Percentiles rank a stretch among this genome's conserved stretches.
phyloP scores from a whole-genome alignment of 2,888 invertebrate genomes.

The Ethmia dodecea region DNA sequence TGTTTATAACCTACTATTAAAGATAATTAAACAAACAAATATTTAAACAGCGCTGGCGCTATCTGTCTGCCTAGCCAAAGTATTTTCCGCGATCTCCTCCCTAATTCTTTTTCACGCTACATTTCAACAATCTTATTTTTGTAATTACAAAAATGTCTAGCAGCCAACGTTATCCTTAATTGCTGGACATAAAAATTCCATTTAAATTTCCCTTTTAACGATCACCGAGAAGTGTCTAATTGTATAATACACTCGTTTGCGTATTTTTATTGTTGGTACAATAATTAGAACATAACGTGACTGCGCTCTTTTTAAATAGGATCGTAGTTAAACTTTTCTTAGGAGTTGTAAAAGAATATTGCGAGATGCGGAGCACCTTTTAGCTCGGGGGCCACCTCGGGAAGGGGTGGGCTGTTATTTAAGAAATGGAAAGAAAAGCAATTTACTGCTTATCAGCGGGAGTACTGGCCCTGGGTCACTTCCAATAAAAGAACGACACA shows the following conservation, averaged over 20 bases:
- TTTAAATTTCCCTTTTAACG: conserved; percentile 79
- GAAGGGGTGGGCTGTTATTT: conserved; percentile 46
- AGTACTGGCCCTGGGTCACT: conserved; percentile 57
- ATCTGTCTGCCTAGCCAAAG: too few relatives aligned
- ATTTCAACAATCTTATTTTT: conserved; percentile 78
- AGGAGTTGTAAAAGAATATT: conserved; percentile 60
- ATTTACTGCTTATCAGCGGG: conserved; percentile 69
- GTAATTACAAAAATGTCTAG: conserved; percentile 78
- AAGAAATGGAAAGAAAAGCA: conserved; percentile 72
- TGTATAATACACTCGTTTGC: conserved; percentile 78
- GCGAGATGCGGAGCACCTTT: conserved; percentile 48
- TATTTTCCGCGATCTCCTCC: conserved; percentile 62
- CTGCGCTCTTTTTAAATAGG: conserved; percentile 59
- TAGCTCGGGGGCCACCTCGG: conserved; percentile 25
- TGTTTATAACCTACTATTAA: too few relatives aligned
- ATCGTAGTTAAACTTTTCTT: conserved; percentile 70
- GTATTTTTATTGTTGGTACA: conserved; percentile 76
- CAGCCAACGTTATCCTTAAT: conserved; percentile 77
- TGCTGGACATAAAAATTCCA: conserved; percentile 79
- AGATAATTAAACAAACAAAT: too few relatives aligned
- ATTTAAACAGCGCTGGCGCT: too few relatives aligned
- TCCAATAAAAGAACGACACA: conserved; percentile 47
- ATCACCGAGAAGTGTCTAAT: conserved; percentile 76
- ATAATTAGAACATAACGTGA: conserved; percentile 76
- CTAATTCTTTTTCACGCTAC: conserved; percentile 78